Conservation (phyloP, 2,113 vertebrate species). For the Pangasianodon gigas region DNA sequence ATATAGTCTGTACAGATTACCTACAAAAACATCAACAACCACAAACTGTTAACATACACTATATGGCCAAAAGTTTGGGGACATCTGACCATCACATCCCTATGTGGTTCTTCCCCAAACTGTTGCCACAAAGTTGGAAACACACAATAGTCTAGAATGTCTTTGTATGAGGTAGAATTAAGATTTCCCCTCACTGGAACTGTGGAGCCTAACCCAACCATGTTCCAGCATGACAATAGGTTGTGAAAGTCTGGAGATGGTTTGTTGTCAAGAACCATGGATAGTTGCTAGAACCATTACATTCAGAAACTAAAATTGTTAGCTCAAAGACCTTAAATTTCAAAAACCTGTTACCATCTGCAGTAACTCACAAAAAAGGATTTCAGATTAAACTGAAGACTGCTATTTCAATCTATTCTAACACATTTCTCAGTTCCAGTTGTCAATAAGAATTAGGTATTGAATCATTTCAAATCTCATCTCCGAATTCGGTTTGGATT, state of each 20-base stretch:
- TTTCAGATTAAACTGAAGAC: not conserved
- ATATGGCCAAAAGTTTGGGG: no score
- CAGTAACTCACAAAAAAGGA: constrained; percentile 3
- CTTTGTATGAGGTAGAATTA: no score
- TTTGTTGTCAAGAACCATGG: not conserved
- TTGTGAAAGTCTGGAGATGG: not conserved
- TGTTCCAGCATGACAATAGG: no score
- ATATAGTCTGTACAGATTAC: not conserved
- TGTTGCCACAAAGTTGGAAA: no score
- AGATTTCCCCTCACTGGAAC: no score
- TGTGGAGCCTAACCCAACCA: no score
- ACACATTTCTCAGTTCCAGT: not conserved
- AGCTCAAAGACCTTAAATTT: not conserved
- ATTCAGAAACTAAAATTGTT: not conserved
- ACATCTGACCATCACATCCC: no score
- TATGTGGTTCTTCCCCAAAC: no score
- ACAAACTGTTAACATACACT: not conserved
- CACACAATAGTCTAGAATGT: no score
- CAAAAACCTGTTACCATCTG: not conserved
- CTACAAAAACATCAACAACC: not conserved
- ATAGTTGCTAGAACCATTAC: not conserved
- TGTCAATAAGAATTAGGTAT: constrained; percentile 17
- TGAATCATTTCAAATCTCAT: not conserved
- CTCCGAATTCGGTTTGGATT: not conserved
- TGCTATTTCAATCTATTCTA: constrained; percentile 12